phyloP scores from a whole-genome alignment of 2,113 vertebrate species.

The Felis catus region DNA sequence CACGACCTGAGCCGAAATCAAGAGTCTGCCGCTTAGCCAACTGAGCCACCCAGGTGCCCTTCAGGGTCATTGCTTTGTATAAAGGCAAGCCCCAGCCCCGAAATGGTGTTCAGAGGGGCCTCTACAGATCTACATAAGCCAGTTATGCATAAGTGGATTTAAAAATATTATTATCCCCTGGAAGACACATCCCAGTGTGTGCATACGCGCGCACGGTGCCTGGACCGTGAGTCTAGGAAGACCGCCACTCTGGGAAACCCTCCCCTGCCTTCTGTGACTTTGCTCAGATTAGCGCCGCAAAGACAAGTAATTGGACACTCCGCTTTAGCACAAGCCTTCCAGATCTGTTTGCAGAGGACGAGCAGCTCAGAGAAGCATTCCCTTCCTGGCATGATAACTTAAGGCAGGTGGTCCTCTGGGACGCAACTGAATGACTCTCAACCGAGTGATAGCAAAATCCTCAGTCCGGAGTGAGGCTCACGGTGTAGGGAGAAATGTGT shows the following conservation, averaged over 20 bases:
- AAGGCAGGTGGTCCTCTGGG: slow-evolving; percentile 19
- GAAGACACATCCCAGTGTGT: not conserved
- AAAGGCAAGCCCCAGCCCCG: not conserved
- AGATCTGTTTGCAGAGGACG: slow-evolving; percentile 24
- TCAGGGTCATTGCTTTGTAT: not conserved
- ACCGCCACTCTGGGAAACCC: not conserved
- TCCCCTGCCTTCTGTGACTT: not conserved
- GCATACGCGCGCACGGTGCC: not conserved
- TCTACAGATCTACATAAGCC: not conserved
- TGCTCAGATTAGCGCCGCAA: not conserved
- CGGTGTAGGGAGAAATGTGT: not conserved
- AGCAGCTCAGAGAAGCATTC: not conserved
- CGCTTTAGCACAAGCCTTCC: slow-evolving; percentile 14
- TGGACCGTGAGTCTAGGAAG: not conserved
- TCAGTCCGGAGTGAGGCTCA: not conserved
- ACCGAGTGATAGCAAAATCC: not conserved
- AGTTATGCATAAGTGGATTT: slow-evolving; percentile 69
- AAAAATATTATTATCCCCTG: slow-evolving; percentile 47
- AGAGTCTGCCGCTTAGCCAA: too few species aligned
- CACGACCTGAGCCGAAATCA: too few species aligned
- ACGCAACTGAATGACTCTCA: not conserved
- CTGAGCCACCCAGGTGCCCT: too few species aligned
- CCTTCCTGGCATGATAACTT: not conserved
- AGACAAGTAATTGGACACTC: slow-evolving; percentile 25
- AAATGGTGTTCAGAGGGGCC: not conserved